Evolutionary conservation across 2,797 vertebrate species (phyloP).

Genomic region (Danio albolineatus): DNA sequence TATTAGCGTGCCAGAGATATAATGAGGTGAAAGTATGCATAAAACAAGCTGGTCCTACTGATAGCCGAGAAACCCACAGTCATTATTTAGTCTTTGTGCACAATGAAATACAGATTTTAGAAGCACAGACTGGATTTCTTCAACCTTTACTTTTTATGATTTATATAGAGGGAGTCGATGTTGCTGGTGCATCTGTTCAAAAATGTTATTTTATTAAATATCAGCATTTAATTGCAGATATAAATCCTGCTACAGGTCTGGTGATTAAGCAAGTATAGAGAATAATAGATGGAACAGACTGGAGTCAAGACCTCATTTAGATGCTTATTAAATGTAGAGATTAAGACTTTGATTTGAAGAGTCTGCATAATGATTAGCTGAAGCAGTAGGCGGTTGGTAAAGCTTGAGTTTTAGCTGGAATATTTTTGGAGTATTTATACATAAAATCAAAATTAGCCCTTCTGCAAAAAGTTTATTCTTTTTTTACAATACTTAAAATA

Average conservation of each 20-base stretch:
- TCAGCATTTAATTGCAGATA: constrained; percentile 8
- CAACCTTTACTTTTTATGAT: neutral
- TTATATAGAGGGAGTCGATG: neutral
- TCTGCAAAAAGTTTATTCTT: no score
- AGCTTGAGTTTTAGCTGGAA: neutral
- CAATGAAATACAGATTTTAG: neutral
- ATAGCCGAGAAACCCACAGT: constrained; percentile 68
- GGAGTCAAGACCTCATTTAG: neutral
- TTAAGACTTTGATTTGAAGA: constrained; percentile 8
- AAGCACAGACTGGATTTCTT: neutral
- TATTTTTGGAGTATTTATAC: neutral
- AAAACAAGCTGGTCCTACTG: constrained; percentile 72
- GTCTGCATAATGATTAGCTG: neutral
- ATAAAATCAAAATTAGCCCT: no score
- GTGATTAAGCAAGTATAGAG: neutral
- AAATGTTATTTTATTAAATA: neutral
- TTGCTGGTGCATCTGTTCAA: neutral
- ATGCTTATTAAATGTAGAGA: neutral
- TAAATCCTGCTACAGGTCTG: constrained; percentile 3
- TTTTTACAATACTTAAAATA: no score
- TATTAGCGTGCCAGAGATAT: constrained; percentile 69
- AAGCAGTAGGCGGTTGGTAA: neutral
- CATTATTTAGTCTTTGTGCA: constrained; percentile 50
- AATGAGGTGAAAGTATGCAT: constrained; percentile 75
- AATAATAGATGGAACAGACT: neutral